Evolutionary conservation across 30 jellyfish, hydroid and myxozoan species (phyloP), one percentile per base, ranked within the genome.

Genomic region (Pseudorhiza aurosa): DNA sequence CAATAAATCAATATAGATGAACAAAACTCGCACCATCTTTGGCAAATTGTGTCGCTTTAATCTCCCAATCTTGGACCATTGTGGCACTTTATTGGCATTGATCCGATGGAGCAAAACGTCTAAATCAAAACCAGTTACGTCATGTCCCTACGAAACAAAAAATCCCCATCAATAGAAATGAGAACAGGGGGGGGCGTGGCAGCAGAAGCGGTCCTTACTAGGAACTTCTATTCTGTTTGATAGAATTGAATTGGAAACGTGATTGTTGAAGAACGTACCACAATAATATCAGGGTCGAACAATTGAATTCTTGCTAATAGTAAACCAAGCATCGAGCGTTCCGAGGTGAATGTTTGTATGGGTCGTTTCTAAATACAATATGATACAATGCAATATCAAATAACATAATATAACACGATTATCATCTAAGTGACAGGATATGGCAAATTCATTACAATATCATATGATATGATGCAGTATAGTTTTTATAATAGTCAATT

Each of bases 61-160:
- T 31, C 96, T 67, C 11, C 99, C 99, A 65, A 94, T 74, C 39
- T 94, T 94, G 40, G 99, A 94, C 99, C 99, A 94, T 35, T 87
- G 92, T 3, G 99, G 97, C 51, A 94, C 97, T 95, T 94, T 94
- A 71, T 82, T 87, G 36, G 95, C 91, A 27, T 25, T 60, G 25
- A 94, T 75, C 40, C 97, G 80, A 58, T 82, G 97, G 31, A 94
- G 82, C 47, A 94, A 59, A 7, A 94, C 96, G 49, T 94, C 99
- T 33, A 94, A 65, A 62, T 87, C 97, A 71, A 87, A 94, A 8
- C 96, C 99, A 71, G 62, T 82, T 8, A 94, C 89, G 59, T 94
- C 99, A 58, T 94, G 97, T 6, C 99, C 99, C 99, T 94, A n/a
- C n/a, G 39, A 72, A 73, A 39, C 4, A 39, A 26, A 0, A 75